Evolutionary conservation across 2,113 vertebrate genomes (phyloP).

Genomic region (Vimba vimba): DNA sequence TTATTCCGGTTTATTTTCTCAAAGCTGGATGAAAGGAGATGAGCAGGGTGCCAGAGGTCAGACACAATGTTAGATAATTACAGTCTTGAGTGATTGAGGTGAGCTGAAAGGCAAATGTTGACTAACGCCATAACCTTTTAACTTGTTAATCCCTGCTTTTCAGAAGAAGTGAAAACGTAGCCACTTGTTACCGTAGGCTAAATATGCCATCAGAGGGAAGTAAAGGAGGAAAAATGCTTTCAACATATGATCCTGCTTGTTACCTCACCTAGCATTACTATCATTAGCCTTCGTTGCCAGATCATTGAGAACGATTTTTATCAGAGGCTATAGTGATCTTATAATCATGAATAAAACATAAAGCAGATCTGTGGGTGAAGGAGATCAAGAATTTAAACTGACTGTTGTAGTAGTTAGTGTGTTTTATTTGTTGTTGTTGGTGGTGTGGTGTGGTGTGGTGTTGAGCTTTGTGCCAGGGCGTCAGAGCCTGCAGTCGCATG

Average conservation of each 20-base stretch:
- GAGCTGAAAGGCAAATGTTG: conserved; percentile 74
- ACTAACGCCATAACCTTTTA: conserved; percentile 75
- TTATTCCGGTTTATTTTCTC: conserved; percentile 12
- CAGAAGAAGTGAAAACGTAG: conserved; percentile 71
- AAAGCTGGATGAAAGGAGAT: conserved; percentile 51
- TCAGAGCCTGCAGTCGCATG: conserved; percentile 68
- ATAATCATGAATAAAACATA: conserved; percentile 4
- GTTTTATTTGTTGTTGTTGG: conserved; percentile 29
- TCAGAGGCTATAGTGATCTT: conserved; percentile 1
- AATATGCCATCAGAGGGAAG: conserved; percentile 72
- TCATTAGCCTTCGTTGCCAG: conserved; percentile 19
- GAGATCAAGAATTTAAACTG: background rate
- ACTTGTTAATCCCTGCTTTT: conserved; percentile 72
- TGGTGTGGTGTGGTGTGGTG: conserved; percentile 50
- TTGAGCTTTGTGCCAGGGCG: conserved; percentile 60
- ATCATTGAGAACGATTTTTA: background rate
- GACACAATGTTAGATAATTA: conserved; percentile 67
- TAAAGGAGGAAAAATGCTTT: conserved; percentile 62
- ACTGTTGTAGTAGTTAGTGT: conserved; percentile 16
- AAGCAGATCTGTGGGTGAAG: conserved; percentile 5
- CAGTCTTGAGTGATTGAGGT: conserved; percentile 66
- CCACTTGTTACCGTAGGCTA: conserved; percentile 68
- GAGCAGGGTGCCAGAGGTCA: conserved; percentile 43
- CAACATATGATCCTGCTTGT: conserved; percentile 55
- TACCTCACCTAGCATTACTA: conserved; percentile 63